Conservation (phyloP, 2,888 invertebrate genomes). For the Xanthostigma xanthostigma region DNA sequence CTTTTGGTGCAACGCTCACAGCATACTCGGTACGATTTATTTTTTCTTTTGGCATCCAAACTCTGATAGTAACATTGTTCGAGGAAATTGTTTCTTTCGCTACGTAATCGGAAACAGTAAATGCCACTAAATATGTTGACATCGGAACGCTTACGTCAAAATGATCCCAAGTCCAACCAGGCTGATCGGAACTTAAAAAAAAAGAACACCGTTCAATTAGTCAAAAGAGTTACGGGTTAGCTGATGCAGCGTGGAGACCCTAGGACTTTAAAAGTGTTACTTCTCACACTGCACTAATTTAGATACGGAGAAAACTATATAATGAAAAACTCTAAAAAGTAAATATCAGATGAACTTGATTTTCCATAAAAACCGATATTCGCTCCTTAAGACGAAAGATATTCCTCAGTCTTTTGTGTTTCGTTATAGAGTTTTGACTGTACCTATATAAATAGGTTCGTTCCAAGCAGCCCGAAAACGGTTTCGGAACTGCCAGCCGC, state of each 20-base stretch:
- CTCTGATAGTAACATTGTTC: constrained; percentile 41
- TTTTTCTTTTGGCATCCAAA: constrained; percentile 62
- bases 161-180: constrained; percentile 53
- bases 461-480: too few species aligned
- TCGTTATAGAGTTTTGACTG: too few species aligned
- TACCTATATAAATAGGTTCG: too few species aligned
- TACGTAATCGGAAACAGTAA: constrained; percentile 58
- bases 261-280: too few species aligned
- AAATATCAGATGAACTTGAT: neutral
- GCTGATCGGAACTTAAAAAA: constrained; percentile 32
- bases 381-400: too few species aligned
- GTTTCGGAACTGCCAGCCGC: too few species aligned
- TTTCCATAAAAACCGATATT: neutral
- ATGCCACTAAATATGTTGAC: constrained; percentile 88
- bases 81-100: constrained; percentile 10
- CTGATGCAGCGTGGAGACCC: too few species aligned
- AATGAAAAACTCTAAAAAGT: too few species aligned
- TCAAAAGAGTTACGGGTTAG: neutral
- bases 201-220: neutral
- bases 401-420: too few species aligned
- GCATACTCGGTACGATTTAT: constrained; percentile 63
- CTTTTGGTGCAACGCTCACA: constrained; percentile 55
- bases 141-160: constrained; percentile 68
- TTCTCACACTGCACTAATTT: too few species aligned
- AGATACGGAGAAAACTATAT: too few species aligned